Conservation (phyloP, 2,797 vertebrate genomes). For the Balearica regulorum region DNA sequence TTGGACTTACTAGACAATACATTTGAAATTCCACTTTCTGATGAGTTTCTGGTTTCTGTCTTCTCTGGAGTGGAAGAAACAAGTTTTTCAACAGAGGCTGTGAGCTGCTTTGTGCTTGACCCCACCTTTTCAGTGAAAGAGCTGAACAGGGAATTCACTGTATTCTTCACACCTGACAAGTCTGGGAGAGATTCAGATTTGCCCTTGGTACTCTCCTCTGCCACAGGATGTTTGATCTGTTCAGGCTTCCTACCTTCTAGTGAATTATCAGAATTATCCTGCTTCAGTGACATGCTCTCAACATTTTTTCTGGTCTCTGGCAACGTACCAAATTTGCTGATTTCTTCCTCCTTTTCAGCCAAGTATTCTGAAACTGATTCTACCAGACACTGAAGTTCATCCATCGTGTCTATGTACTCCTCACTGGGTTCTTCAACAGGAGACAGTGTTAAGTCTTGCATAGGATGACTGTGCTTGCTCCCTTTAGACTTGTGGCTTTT, state of each 20-base stretch:
- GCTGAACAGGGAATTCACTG: constrained; percentile 83
- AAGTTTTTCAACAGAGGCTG: constrained; percentile 76
- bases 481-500: not conserved
- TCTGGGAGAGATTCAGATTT: constrained; percentile 68
- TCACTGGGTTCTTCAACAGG: constrained; percentile 76
- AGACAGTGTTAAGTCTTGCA: constrained; percentile 63
- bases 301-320: constrained; percentile 70
- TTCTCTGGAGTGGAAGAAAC: constrained; percentile 69
- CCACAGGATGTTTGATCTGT: constrained; percentile 53
- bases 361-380: constrained; percentile 94
- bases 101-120: constrained; percentile 78
- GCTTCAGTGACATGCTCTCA: not conserved
- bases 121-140: constrained; percentile 85
- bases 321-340: constrained; percentile 84
- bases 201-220: constrained; percentile 64
- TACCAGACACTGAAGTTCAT: constrained; percentile 89
- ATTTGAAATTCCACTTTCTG: constrained; percentile 77
- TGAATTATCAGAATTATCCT: constrained; percentile 70
- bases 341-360: constrained; percentile 93
- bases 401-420: constrained; percentile 85
- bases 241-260: constrained; percentile 61
- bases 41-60: constrained; percentile 53
- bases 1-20: constrained; percentile 77
- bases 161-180: constrained; percentile 82
- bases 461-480: not conserved